Percentiles rank a stretch among this genome's conserved stretches.
These are phyloP conservation scores for Myrmophylax atrothorax DNA, from an alignment of 2,113 vertebrate species.

Conservation along the genomic window DNA sequence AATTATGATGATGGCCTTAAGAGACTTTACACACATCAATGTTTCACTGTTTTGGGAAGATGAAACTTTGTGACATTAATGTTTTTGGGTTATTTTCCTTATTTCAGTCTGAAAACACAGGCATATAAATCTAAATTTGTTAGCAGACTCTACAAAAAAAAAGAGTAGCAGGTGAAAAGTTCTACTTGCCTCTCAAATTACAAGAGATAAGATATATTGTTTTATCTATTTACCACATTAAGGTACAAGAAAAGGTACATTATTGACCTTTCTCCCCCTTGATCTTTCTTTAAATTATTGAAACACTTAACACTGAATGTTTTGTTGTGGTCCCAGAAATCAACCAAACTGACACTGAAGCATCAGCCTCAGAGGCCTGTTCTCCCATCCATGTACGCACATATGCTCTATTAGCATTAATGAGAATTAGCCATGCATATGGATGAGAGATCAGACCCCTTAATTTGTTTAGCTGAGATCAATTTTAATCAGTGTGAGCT, in stretches of 20 bases:
- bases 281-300: neutral
- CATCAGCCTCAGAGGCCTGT: neutral
- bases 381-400: neutral
- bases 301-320: neutral
- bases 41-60: neutral
- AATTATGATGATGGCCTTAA: neutral
- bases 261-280: neutral
- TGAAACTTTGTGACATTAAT: neutral
- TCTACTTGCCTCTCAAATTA: neutral
- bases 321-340: neutral
- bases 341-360: neutral
- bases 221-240: neutral
- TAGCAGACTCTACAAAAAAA: neutral
- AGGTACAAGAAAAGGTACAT: neutral
- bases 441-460: conserved; percentile 34
- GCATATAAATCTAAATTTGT: neutral
- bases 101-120: neutral
- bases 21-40: neutral
- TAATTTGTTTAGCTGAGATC: conserved; percentile 53
- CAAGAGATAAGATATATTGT: neutral
- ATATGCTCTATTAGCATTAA: neutral
- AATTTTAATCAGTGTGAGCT: conserved; percentile 47
- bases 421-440: neutral
- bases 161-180: neutral
- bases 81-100: neutral